A percentile compares a stretch with the other conserved stretches of the same genome.
Evolutionary conservation across 2,797 vertebrate species (phyloP).

Genomic region (Hemitrygon akajei): DNA sequence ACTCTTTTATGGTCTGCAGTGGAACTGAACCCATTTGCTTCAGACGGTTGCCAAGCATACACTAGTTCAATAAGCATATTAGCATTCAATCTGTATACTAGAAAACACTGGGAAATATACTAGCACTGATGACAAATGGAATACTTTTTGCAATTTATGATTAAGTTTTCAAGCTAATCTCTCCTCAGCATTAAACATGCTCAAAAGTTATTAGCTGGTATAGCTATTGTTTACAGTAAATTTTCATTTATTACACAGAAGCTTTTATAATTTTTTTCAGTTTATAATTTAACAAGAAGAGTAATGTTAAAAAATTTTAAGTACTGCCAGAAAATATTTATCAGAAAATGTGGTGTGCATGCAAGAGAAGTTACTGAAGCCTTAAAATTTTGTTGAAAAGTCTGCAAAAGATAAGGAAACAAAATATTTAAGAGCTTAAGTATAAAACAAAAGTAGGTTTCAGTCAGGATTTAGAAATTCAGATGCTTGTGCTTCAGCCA

Average conservation of each 20-base stretch:
- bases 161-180: not conserved
- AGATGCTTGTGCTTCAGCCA: not conserved
- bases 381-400: not conserved
- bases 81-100: not conserved
- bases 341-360: not conserved
- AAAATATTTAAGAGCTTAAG: not conserved
- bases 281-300: slow-evolving; percentile 1
- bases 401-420: not conserved
- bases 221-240: not conserved
- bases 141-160: not conserved
- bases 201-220: not conserved
- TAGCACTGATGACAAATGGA: not conserved
- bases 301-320: not conserved
- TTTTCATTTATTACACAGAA: not conserved
- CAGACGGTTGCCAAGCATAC: not conserved
- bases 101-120: not conserved
- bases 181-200: slow-evolving; percentile 1
- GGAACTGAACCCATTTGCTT: not conserved
- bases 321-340: not conserved
- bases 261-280: not conserved
- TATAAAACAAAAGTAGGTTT: not conserved
- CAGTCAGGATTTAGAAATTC: not conserved
- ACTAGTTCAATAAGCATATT: not conserved
- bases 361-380: not conserved
- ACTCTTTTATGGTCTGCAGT: not conserved